A percentile compares a stretch with the other conserved stretches of the same genome.
phyloP scores from a whole-genome alignment of 2,888 invertebrate species.

The Amaurobius ferox region DNA sequence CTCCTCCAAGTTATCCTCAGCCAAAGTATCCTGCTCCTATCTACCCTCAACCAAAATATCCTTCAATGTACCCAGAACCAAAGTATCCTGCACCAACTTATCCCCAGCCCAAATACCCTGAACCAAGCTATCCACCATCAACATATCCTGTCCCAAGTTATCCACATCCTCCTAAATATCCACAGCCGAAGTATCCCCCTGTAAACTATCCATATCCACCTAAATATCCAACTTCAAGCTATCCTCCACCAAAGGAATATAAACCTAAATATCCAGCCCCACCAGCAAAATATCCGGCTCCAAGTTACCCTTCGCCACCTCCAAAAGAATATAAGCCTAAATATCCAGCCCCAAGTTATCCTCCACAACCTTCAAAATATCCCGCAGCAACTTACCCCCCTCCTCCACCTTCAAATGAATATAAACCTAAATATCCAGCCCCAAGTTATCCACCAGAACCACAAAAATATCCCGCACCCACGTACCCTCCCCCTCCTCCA shows the following conservation, averaged over 20 bases:
- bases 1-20: conserved; percentile 38
- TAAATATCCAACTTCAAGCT: conserved; percentile 8
- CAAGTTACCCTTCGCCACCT: conserved; percentile 15
- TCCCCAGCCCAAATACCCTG: conserved; percentile 27
- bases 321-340: too few relatives aligned
- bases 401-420: too few relatives aligned
- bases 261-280: not conserved
- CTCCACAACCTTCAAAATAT: not conserved
- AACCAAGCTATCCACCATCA: conserved; percentile 47
- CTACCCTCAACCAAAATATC: conserved; percentile 42
- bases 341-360: conserved; percentile 21
- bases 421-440: conserved; percentile 26
- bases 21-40: conserved; percentile 50
- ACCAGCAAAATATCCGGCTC: not conserved
- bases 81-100: conserved; percentile 35
- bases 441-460: conserved; percentile 22
- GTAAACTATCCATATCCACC: conserved; percentile 10
- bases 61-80: not conserved
- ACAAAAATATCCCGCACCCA: conserved; percentile 17
- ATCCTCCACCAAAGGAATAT: conserved; percentile 43
- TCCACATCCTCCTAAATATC: conserved; percentile 19
- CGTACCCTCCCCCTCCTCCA: conserved; percentile 13
- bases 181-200: conserved; percentile 41
- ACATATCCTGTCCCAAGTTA: conserved; percentile 39
- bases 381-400: not conserved